Base-by-base conservation (phyloP, 2,888 invertebrate species). In the Drosophila subquinaria region DNA sequence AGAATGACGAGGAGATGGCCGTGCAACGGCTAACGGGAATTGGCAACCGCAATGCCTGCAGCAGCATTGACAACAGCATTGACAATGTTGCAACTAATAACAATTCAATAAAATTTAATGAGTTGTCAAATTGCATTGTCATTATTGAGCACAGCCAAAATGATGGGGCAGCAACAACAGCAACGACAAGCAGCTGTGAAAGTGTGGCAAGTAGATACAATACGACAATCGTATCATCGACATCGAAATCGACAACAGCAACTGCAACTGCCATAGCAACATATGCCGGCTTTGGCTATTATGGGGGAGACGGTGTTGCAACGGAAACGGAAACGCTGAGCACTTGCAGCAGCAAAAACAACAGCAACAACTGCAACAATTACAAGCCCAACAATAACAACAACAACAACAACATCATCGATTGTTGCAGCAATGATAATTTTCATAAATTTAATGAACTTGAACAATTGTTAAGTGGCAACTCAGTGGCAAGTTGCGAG, bases 101-200 rank as follows among this genome's bases (percentile, higher is more conserved):
- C 90, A 93, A 92, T 89, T 91, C 93, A 88, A 93, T 93, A 92
- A 92, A 93, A 91, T 93, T 93, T 91, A 93, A 93, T 91, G 93
- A 93, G 90, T 90, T 93, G 90, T 92, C 93, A 81, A 93, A 93
- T 91, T 93, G 93, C 89, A 93, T 93, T 84, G 92, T 92, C 79
- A 93, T 92, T 88, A 93, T 92, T 81, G 92, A 92, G 81, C 90
- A 89, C 82, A 91, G 83, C 83, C 92, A 90, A 79, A 89, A 78
- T 57, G 87, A 79, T 74, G 72, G 76, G 70, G 68, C 83, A 63
- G 43, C 67, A 56, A 8, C 64, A 70, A 4, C 62, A 53, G 36
- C 79, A 38, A 1, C 64, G 48, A 50, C 60, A 66, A 57, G 27
- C 61, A 50, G 17, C 23, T 50, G 45, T 53, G 55, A 38, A 47